Conservation (phyloP, 2,888 invertebrate species). For the Cheilosia vulpina region DNA sequence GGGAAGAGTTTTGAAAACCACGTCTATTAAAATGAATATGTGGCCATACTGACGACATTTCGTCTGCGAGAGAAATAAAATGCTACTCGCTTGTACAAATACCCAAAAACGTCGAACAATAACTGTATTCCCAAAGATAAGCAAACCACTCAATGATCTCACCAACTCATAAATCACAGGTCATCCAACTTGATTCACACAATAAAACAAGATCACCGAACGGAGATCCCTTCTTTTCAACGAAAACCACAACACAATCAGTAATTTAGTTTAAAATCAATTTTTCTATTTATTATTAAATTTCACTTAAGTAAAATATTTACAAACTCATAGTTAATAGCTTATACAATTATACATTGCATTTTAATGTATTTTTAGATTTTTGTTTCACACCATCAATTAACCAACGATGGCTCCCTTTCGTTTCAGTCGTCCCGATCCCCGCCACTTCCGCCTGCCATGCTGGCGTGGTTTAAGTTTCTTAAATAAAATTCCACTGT, state of each 20-base stretch:
- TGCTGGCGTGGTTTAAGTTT: conserved; percentile 55
- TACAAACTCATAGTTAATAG: conserved; percentile 9
- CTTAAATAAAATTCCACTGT: conserved; percentile 61
- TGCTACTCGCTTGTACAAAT: too few species aligned
- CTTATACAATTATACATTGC: neutral
- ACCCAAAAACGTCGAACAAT: too few species aligned
- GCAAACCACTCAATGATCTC: neutral
- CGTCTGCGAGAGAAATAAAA: too few species aligned
- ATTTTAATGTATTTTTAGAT: neutral
- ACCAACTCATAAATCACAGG: neutral
- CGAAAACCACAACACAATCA: neutral
- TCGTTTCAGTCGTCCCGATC: conserved; percentile 28
- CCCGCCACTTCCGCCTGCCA: conserved; percentile 55
- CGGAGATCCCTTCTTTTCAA: neutral
- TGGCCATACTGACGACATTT: too few species aligned
- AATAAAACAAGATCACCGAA: neutral
- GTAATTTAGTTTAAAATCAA: neutral
- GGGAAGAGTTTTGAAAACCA: too few species aligned
- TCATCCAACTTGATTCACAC: neutral
- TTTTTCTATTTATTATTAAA: neutral
- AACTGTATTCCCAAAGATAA: too few species aligned
- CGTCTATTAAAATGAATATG: too few species aligned
- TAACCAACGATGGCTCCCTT: conserved; percentile 37
- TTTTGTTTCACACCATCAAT: neutral
- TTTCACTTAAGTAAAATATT: conserved; percentile 16